Percentiles rank a stretch among this genome's conserved stretches.
These are phyloP conservation scores for Tolypeutes matacus DNA, from an alignment of 2,797 vertebrate genomes.

Conservation along the genomic window DNA sequence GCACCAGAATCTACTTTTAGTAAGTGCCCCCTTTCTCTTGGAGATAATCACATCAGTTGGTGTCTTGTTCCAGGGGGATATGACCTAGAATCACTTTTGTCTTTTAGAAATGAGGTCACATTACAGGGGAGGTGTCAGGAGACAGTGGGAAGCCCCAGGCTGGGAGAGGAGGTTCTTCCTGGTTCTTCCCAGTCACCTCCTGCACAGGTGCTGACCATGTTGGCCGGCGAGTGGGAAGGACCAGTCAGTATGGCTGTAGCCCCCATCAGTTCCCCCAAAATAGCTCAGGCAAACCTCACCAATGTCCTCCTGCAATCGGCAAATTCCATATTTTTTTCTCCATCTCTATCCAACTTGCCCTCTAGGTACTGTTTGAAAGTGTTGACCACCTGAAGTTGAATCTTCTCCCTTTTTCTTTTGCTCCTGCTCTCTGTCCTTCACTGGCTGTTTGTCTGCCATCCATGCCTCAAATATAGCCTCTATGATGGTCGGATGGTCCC, in stretches of 20 bases:
- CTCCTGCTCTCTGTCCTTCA: background rate
- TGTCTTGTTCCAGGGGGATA: constrained; percentile 76
- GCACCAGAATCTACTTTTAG: constrained; percentile 81
- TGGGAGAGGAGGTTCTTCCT: constrained; percentile 61
- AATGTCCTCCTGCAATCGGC: background rate
- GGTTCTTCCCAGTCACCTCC: constrained; percentile 42
- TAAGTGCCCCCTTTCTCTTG: constrained; percentile 81
- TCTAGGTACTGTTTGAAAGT: constrained; percentile 1
- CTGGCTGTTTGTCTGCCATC: background rate
- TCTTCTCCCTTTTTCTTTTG: background rate
- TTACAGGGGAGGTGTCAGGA: constrained; percentile 72
- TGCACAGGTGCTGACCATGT: background rate
- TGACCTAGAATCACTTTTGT: constrained; percentile 84
- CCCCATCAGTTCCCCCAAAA: background rate
- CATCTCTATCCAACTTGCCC: background rate
- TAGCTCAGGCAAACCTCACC: background rate
- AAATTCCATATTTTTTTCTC: background rate
- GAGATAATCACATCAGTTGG: constrained; percentile 80
- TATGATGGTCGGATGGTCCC: background rate
- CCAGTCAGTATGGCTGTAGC: background rate
- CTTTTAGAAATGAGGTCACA: constrained; percentile 83
- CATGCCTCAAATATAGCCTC: background rate
- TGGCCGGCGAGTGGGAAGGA: background rate
- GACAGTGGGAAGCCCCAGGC: constrained; percentile 74
- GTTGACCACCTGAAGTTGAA: background rate